These are phyloP conservation scores for Dromaius novaehollandiae DNA, from an alignment of 2,113 vertebrate genomes.

Conservation along the genomic window DNA sequence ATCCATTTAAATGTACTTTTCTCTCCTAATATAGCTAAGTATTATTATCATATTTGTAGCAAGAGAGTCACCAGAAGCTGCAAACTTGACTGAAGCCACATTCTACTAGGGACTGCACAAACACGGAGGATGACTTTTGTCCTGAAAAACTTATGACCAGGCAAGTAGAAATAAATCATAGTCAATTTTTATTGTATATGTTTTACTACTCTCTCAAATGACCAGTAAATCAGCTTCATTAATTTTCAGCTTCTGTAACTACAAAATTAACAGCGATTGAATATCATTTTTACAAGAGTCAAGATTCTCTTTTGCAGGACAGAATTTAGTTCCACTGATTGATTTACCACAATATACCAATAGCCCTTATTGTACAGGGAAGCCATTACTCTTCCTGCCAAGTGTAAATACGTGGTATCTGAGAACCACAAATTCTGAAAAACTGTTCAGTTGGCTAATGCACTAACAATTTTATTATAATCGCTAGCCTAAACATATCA, in stretches of 20 bases:
- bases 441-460: neutral
- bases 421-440: neutral
- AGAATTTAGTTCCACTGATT: neutral
- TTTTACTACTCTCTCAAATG: neutral
- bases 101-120: neutral
- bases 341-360: neutral
- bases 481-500: neutral
- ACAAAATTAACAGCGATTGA: neutral
- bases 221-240: neutral
- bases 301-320: neutral
- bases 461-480: neutral
- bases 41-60: neutral
- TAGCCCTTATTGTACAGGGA: neutral
- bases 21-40: neutral
- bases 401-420: neutral
- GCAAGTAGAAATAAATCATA: neutral
- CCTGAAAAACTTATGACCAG: neutral
- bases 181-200: neutral
- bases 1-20: neutral
- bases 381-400: neutral
- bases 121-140: neutral
- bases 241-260: neutral
- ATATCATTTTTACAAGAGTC: neutral
- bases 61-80: neutral
- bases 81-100: neutral